phyloP scores from a whole-genome alignment of 1,140 invertebrate genomes.

The Calephelis virginiensis region DNA sequence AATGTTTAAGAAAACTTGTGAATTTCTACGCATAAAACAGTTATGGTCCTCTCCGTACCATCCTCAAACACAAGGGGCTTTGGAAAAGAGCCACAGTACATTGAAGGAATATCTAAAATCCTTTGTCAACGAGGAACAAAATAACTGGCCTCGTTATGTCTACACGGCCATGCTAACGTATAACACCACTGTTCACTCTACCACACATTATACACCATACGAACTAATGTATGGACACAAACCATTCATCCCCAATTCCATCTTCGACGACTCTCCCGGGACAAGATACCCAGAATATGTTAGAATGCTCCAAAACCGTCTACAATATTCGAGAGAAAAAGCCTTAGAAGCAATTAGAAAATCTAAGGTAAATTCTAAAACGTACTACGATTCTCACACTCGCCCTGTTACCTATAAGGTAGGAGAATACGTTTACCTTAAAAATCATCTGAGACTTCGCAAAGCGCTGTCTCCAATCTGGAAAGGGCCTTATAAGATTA shows the following conservation, averaged over 20 bases:
- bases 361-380: conserved; percentile 17
- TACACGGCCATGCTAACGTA: conserved; percentile 17
- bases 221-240: conserved; percentile 24
- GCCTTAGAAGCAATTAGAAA: conserved; percentile 4
- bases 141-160: conserved; percentile 18
- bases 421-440: conserved; percentile 12
- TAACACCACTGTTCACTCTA: conserved; percentile 19
- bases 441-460: conserved; percentile 11
- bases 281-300: conserved; percentile 29
- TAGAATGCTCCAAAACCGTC: conserved; percentile 26
- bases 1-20: conserved; percentile 23
- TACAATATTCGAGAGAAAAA: conserved; percentile 20
- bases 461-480: conserved; percentile 16
- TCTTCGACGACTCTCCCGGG: conserved; percentile 19
- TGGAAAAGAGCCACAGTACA: conserved; percentile 20
- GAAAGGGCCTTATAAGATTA: conserved; percentile 14
- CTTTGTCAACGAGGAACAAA: conserved; percentile 13
- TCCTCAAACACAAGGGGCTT: conserved; percentile 22
- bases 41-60: conserved; percentile 25
- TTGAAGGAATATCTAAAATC: conserved; percentile 24
- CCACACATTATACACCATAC: conserved; percentile 24
- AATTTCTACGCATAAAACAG: conserved; percentile 22
- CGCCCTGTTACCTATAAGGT: not conserved
- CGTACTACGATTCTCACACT: conserved; percentile 7
- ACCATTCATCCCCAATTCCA: conserved; percentile 23